Percentiles rank a stretch among this genome's conserved stretches.
Evolutionary conservation across 2,888 invertebrate species (phyloP).

Genomic region (Lottia gigantea): DNA sequence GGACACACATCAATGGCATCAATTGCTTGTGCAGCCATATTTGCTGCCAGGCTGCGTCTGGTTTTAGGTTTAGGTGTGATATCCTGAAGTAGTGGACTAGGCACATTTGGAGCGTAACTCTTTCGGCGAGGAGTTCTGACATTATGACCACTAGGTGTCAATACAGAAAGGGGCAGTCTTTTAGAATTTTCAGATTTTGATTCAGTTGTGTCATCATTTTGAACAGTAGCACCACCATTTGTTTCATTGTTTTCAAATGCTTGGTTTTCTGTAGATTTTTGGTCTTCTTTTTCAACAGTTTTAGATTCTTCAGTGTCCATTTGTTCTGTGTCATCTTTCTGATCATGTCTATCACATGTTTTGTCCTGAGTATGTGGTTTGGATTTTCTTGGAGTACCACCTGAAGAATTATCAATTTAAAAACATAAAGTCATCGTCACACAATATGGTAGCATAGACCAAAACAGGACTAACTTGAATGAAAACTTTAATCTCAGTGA

Average conservation of each 20-base stretch:
- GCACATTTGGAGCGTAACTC: conserved; percentile 52
- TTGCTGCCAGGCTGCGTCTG: background rate
- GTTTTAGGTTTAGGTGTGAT: conserved; percentile 31
- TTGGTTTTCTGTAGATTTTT: background rate
- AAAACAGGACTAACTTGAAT: no score
- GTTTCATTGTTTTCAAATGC: conserved; percentile 20
- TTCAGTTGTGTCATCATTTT: background rate
- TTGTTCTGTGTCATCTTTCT: background rate
- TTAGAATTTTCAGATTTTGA: background rate
- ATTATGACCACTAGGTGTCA: background rate
- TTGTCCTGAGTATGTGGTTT: conserved; percentile 8
- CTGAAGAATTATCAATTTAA: no score
- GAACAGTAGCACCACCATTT: background rate
- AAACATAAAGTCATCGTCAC: no score
- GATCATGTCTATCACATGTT: background rate
- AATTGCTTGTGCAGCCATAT: background rate
- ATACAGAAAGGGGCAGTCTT: background rate
- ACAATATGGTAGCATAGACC: no score
- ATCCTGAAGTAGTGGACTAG: conserved; percentile 53
- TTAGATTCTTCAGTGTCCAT: conserved; percentile 14
- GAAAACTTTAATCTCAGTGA: no score
- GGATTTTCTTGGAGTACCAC: conserved; percentile 35
- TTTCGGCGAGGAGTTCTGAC: conserved; percentile 34
- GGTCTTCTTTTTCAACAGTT: conserved; percentile 5
- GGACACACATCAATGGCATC: background rate